Evolutionary conservation across 2,797 vertebrate genomes (phyloP).

Genomic region (Geotrypetes seraphini): DNA sequence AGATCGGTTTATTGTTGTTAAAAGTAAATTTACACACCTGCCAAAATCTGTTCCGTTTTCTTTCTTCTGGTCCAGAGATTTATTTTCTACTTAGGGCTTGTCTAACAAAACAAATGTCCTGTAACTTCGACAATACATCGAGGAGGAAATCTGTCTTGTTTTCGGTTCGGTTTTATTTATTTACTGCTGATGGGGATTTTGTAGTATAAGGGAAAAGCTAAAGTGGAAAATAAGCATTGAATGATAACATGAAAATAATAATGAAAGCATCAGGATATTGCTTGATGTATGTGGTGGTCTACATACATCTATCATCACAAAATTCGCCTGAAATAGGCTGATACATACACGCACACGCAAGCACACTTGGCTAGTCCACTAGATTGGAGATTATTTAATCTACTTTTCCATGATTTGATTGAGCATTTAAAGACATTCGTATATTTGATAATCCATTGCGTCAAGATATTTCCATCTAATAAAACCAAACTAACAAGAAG

Average conservation of each 20-base stretch:
- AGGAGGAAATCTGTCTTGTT: slow-evolving; percentile 44
- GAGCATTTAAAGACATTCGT: too few species aligned
- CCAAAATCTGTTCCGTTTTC: slow-evolving; percentile 40
- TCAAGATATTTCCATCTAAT: not conserved
- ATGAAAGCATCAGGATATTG: slow-evolving; percentile 1
- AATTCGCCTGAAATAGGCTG: not conserved
- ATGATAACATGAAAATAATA: slow-evolving; percentile 17
- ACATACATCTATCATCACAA: not conserved
- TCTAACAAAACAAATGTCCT: slow-evolving; percentile 56
- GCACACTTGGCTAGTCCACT: too few species aligned
- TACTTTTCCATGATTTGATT: too few species aligned
- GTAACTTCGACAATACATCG: slow-evolving; percentile 50
- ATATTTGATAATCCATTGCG: not conserved
- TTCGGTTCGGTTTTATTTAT: slow-evolving; percentile 43
- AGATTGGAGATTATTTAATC: too few species aligned
- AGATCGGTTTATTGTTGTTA: slow-evolving; percentile 60
- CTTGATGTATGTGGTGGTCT: not conserved
- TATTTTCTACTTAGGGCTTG: slow-evolving; percentile 52
- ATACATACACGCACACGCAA: too few species aligned
- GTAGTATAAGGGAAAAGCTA: slow-evolving; percentile 3
- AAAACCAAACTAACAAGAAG: not conserved
- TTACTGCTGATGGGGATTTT: slow-evolving; percentile 15
- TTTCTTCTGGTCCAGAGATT: slow-evolving; percentile 48
- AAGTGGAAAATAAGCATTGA: slow-evolving; percentile 16
- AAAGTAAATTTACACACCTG: slow-evolving; percentile 53